Percentiles rank a stretch among this genome's conserved stretches.
phyloP scores from a whole-genome alignment of 2,113 vertebrate genomes.

The Gila orcuttii region DNA sequence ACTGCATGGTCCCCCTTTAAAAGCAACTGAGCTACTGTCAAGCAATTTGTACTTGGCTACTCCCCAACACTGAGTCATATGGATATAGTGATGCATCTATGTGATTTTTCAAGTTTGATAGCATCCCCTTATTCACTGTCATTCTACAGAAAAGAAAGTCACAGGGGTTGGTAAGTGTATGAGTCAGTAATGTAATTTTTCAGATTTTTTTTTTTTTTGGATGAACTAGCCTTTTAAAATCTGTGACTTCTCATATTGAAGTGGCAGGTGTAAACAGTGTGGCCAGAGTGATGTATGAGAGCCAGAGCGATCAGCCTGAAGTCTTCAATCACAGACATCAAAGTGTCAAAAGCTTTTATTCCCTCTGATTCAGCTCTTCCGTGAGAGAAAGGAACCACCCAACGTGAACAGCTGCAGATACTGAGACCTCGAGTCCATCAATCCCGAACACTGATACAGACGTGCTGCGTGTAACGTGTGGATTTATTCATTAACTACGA shows the following conservation, averaged over 20 bases:
- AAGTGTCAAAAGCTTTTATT: conserved; percentile 13
- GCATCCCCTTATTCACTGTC: neutral
- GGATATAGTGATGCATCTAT: neutral
- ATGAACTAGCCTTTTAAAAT: conserved; percentile 17
- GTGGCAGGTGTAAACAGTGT: conserved; percentile 14
- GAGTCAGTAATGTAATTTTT: neutral
- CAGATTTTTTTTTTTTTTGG: neutral
- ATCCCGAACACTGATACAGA: neutral
- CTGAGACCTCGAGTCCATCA: neutral
- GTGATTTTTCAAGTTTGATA: conserved; percentile 15
- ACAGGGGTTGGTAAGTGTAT: neutral
- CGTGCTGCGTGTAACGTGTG: neutral
- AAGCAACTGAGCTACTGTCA: no score
- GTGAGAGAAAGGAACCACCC: conserved; percentile 13
- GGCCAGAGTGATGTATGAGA: neutral
- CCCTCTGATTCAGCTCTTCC: neutral
- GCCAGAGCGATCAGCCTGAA: neutral
- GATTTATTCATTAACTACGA: neutral
- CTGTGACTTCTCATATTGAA: neutral
- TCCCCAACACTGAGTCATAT: neutral
- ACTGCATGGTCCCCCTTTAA: no score
- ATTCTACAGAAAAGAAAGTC: neutral
- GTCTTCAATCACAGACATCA: conserved; percentile 23
- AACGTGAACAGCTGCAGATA: neutral
- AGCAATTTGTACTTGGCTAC: no score